Evolutionary conservation across 2,888 invertebrate species (phyloP).

Genomic region (Phytoseiulus persimilis): DNA sequence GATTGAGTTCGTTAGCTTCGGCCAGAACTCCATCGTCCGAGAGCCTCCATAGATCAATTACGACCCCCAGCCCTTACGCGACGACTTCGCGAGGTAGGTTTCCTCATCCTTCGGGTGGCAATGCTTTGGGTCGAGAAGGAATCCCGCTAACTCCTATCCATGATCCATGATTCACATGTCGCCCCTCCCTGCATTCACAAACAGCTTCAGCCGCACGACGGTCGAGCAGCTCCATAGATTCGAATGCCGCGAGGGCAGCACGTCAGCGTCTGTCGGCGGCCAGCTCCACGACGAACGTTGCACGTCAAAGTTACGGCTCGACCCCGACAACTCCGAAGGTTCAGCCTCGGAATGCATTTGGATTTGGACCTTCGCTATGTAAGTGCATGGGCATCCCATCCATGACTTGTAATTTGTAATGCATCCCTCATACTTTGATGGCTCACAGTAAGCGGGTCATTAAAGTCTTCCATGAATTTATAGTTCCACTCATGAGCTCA

Average conservation of each 20-base stretch:
- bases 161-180: neutral
- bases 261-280: conserved; percentile 18
- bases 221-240: conserved; percentile 24
- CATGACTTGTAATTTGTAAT: no score
- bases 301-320: neutral
- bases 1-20: conserved; percentile 1
- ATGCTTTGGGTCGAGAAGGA: neutral
- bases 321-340: conserved; percentile 28
- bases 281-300: neutral
- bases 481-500: no score
- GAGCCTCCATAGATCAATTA: conserved; percentile 30
- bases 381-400: conserved; percentile 8
- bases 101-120: neutral
- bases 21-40: conserved; percentile 28
- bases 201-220: conserved; percentile 21
- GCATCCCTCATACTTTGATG: neutral
- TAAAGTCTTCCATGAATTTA: no score
- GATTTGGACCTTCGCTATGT: conserved; percentile 25
- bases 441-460: no score
- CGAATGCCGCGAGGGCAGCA: conserved; percentile 23
- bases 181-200: neutral
- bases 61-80: neutral
- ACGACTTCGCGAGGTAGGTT: conserved; percentile 11
- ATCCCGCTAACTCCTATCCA: neutral
- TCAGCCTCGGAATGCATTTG: conserved; percentile 23